Conservation (phyloP, 2,888 invertebrate genomes). For the Acrocera orbiculus region DNA sequence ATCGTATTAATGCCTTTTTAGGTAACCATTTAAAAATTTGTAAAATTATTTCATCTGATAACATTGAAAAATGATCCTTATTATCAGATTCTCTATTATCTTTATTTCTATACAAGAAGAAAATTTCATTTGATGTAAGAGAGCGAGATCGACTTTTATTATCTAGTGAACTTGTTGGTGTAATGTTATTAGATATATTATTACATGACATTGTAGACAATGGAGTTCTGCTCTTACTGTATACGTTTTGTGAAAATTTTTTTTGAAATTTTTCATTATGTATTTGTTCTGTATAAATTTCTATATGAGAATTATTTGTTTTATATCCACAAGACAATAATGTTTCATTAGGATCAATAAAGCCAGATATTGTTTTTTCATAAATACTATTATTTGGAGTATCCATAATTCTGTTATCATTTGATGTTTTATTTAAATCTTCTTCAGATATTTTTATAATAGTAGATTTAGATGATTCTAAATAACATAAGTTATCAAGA, state of each 20-base stretch:
- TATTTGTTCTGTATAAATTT: constrained; percentile 19
- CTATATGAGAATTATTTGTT: constrained; percentile 14
- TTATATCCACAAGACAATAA: constrained; percentile 4
- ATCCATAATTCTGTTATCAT: no score
- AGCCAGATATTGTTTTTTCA: no score
- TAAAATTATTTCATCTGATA: constrained; percentile 77
- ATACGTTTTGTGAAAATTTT: no score
- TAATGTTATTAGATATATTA: constrained; percentile 21
- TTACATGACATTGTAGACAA: constrained; percentile 26
- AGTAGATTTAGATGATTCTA: no score
- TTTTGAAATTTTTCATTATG: constrained; percentile 14
- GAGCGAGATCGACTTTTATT: no score
- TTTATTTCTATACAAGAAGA: constrained; percentile 26
- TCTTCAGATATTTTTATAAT: no score
- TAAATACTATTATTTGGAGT: no score
- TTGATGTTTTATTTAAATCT: no score
- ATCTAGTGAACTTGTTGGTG: no score
- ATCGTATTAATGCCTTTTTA: constrained; percentile 51
- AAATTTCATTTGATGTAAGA: constrained; percentile 23
- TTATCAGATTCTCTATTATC: constrained; percentile 15
- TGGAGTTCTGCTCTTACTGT: constrained; percentile 26
- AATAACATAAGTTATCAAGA: no score
- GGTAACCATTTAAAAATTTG: constrained; percentile 69
- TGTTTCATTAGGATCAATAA: constrained; percentile 17
- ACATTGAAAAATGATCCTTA: constrained; percentile 46